These are phyloP conservation scores for Cyprinodon variegatus DNA, from an alignment of 2,113 vertebrate genomes.

Conservation along the genomic window DNA sequence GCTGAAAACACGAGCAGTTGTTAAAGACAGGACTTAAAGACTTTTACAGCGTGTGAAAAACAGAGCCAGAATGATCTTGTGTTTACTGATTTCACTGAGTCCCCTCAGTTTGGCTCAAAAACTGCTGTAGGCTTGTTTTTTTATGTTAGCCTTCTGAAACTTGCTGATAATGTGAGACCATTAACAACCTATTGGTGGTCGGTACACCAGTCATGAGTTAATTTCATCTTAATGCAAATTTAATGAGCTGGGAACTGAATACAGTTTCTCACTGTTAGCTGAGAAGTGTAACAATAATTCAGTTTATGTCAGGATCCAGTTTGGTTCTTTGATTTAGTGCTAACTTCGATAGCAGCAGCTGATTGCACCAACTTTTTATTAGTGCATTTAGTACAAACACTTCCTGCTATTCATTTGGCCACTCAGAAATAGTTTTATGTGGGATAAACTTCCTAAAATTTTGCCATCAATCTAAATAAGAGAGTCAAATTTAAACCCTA, in stretches of 20 bases:
- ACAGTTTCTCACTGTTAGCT: background rate
- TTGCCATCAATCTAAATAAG: background rate
- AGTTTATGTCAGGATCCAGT: background rate
- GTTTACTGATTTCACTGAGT: background rate
- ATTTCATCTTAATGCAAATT: background rate
- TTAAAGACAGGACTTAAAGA: slow-evolving; percentile 40
- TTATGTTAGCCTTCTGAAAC: background rate
- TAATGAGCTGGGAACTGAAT: background rate
- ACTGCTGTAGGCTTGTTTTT: slow-evolving; percentile 1
- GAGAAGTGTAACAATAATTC: background rate
- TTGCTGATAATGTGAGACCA: slow-evolving; percentile 12
- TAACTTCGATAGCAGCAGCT: background rate
- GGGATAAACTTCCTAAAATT: background rate
- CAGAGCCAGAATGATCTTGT: background rate
- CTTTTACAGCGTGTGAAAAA: slow-evolving; percentile 9
- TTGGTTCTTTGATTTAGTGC: background rate
- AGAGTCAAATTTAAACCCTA: background rate
- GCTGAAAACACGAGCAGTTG: slow-evolving; percentile 32
- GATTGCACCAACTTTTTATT: background rate
- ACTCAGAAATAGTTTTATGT: too few relatives aligned
- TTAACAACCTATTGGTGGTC: background rate
- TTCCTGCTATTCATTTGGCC: background rate
- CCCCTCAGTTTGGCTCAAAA: background rate
- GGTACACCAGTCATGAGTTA: background rate
- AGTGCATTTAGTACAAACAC: background rate